Evolutionary conservation across 1,140 invertebrate genomes (phyloP), one percentile per base, ranked within the genome.

Genomic region (Eumaeus atala): DNA sequence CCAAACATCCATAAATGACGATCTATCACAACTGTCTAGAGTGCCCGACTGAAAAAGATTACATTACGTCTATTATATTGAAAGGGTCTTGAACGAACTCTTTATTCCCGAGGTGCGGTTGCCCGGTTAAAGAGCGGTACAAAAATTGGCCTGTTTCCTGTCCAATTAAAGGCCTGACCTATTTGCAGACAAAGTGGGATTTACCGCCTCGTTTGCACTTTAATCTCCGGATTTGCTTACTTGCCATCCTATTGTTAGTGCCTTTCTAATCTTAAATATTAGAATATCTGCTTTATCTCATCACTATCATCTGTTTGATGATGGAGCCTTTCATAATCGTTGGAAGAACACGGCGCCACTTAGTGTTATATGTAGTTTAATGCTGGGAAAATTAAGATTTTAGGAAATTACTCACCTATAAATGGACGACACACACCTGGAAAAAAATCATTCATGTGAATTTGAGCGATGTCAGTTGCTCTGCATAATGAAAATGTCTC

Each of bases 161-260:
- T 44, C 40, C 40, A 44, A 44, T 44, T 44, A 44, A 40, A 40
- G 16, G 14, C 16, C 40, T 44, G 40, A 44, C 40, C 40, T 44
- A 44, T 44, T 44, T 44, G 40, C 12, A 44, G 40, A 44, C 40
- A 44, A 44, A 44, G 40, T 14, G 40, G 17, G 40, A 9, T 28
- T n/a, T n/a, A n/a, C n/a, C n/a, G n/a, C 21, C 6, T 28, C 21
- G 21, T 28, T 28, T 16, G 40, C 40, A 17, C 40, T 16, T 44
- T 44, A 44, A 44, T 44, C 12, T 16, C 40, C 40, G 16, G 40
- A 16, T 42, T 42, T 42, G 16, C 40, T 16, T 44, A 44, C 38
- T 16, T 44, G 9, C 40, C 40, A 3, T 44, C 12, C 17, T 44
- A 44, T 44, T 44, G 9, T 9, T 16, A 44, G 40, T 16, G 14